Conservation (phyloP, 2,113 vertebrate genomes). For the Cynopterus brachyotis region DNA sequence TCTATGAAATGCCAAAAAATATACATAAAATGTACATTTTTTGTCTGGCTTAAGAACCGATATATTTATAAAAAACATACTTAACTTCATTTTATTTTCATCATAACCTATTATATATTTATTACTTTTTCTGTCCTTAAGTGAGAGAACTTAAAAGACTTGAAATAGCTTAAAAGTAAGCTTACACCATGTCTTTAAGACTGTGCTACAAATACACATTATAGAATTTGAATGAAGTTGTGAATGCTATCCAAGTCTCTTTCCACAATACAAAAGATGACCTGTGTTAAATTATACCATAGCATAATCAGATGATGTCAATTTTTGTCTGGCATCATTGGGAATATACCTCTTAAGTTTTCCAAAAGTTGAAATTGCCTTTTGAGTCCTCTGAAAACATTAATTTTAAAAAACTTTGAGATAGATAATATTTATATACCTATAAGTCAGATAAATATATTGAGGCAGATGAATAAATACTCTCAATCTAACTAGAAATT, state of each 20-base stretch:
- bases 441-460: background rate
- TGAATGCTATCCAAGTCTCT: background rate
- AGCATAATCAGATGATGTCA: background rate
- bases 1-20: background rate
- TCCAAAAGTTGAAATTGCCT: background rate
- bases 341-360: background rate
- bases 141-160: background rate
- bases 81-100: background rate
- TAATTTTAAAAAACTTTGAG: slow-evolving; percentile 38
- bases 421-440: background rate
- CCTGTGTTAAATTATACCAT: background rate
- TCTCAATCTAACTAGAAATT: background rate
- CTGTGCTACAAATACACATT: background rate
- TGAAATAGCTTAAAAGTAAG: background rate
- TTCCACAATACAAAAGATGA: background rate
- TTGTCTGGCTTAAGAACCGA: background rate
- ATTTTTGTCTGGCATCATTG: background rate
- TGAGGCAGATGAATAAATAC: background rate
- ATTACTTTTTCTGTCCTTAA: background rate
- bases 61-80: background rate
- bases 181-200: background rate
- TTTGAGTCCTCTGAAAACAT: background rate
- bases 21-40: background rate
- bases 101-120: background rate
- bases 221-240: background rate